Percentiles rank a stretch among this genome's conserved stretches.
Evolutionary conservation across 2,113 vertebrate genomes (phyloP).

Genomic region (Phalacrocorax brasilianus): DNA sequence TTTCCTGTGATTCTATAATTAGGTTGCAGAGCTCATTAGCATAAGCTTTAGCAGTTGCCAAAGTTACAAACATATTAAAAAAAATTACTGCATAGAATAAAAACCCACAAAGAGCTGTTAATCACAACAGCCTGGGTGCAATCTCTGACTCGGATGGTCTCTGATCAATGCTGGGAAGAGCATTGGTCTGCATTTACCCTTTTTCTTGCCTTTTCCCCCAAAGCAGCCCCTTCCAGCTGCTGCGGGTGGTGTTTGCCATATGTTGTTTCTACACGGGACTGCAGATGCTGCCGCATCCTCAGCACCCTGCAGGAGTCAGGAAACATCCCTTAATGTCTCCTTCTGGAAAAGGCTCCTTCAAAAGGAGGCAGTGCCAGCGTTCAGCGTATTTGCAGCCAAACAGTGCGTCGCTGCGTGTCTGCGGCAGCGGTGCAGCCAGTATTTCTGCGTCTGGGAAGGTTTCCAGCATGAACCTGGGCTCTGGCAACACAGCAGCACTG

Average conservation of each 20-base stretch:
- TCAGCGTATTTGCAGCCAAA: not conserved
- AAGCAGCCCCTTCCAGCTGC: accelerated
- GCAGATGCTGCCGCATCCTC: accelerated
- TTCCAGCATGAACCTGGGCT: not conserved
- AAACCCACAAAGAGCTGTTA: not conserved
- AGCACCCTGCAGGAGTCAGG: not conserved
- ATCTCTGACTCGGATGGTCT: not conserved
- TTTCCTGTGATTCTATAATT: not conserved
- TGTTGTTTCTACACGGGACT: accelerated
- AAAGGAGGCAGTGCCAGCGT: not conserved
- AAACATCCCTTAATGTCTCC: not conserved
- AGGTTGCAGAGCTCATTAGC: not conserved
- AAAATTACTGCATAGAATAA: not conserved
- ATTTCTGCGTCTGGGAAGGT: too few species aligned
- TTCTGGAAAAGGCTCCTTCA: not conserved
- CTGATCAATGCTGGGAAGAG: not conserved
- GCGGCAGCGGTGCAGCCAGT: accelerated
- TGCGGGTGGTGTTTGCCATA: accelerated
- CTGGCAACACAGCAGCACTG: not conserved
- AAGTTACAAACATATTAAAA: accelerated
- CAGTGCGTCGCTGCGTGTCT: accelerated
- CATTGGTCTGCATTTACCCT: not conserved
- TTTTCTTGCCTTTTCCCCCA: not conserved
- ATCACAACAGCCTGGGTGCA: not conserved
- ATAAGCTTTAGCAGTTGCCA: not conserved